Percentiles rank a stretch among this genome's conserved stretches.
phyloP scores from a whole-genome alignment of 2,797 vertebrate species.

The Halcyon leucocephala region DNA sequence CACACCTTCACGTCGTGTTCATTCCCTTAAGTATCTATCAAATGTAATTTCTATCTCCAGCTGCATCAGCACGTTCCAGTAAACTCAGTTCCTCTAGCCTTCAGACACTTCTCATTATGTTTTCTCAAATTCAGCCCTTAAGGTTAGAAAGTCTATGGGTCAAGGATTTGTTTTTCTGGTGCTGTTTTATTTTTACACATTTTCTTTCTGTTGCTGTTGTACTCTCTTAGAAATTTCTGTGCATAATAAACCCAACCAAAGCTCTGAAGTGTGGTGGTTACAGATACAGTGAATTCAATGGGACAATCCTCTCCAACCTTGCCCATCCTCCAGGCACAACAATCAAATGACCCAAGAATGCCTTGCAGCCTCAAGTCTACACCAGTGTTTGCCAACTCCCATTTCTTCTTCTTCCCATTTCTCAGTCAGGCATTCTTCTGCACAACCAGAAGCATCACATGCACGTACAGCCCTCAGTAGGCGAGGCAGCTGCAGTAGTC shows the following conservation, averaged over 20 bases:
- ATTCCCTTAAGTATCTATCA: neutral
- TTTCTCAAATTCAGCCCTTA: neutral
- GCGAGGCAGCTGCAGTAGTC: neutral
- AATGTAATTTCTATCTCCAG: neutral
- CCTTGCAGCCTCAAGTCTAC: neutral
- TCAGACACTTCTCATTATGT: neutral
- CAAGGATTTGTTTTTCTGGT: neutral
- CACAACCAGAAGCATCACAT: neutral
- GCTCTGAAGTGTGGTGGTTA: neutral
- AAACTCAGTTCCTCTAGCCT: neutral
- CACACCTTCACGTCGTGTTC: rapidly evolving
- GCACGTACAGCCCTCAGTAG: neutral
- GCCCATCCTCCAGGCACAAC: neutral
- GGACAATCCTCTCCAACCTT: neutral
- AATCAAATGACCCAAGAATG: neutral
- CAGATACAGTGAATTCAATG: neutral
- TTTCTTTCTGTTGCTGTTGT: neutral
- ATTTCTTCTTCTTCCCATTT: neutral
- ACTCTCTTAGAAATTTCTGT: neutral
- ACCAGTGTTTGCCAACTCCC: neutral
- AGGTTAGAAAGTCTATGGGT: neutral
- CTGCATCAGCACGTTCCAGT: neutral
- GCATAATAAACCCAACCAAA: neutral
- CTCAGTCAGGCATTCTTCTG: neutral
- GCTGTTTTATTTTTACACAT: neutral